These are phyloP conservation scores for Enteromius thamalakanensis DNA, from an alignment of 2,797 vertebrate genomes.

Conservation along the genomic window DNA sequence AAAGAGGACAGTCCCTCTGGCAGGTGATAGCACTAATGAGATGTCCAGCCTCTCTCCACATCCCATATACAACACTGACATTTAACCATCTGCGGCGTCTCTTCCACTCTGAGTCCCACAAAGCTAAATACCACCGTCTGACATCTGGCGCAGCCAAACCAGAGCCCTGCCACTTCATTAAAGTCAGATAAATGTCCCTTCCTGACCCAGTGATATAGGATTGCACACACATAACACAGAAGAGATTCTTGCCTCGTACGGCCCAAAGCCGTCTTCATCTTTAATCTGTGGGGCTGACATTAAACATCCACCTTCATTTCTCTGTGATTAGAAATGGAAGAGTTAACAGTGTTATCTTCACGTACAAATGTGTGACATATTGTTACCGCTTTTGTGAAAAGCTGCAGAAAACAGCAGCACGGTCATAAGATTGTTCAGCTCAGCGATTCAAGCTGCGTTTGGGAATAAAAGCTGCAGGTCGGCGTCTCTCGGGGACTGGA, in stretches of 20 bases:
- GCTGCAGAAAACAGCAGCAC: not conserved
- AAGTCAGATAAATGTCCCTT: slow-evolving; percentile 18
- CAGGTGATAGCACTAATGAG: slow-evolving; percentile 49
- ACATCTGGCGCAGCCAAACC: slow-evolving; percentile 25
- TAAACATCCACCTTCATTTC: not conserved
- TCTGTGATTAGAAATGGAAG: not conserved
- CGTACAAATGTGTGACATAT: not conserved
- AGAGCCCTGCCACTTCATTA: slow-evolving; percentile 44
- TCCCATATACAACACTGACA: slow-evolving; percentile 52
- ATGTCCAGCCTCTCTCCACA: slow-evolving; percentile 43
- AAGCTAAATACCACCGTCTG: slow-evolving; percentile 52
- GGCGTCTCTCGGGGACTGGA: slow-evolving; percentile 17
- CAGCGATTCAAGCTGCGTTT: not conserved
- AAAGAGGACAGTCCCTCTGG: slow-evolving; percentile 17
- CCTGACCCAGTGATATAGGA: not conserved
- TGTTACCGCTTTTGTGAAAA: not conserved
- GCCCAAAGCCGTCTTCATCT: not conserved
- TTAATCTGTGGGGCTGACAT: not conserved
- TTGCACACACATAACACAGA: not conserved
- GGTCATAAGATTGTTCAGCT: not conserved
- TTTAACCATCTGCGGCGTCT: slow-evolving; percentile 45
- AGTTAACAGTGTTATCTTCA: not conserved
- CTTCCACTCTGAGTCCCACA: slow-evolving; percentile 4
- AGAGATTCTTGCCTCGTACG: not conserved
- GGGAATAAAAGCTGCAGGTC: slow-evolving; percentile 5